Base-by-base conservation (phyloP, 2,888 invertebrate species). In the Furcula furcula region DNA sequence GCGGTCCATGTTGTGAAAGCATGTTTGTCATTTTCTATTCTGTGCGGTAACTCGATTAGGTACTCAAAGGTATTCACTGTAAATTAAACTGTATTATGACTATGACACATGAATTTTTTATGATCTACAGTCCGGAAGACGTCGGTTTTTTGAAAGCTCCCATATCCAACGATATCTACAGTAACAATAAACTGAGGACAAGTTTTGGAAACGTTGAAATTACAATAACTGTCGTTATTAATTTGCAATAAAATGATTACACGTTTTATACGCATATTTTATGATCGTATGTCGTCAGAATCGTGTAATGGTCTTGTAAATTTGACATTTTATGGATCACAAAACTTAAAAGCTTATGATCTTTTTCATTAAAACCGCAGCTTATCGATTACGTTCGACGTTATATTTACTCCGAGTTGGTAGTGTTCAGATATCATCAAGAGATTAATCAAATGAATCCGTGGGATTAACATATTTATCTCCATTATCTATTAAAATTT, bases 1-100 rank as follows among this genome's bases (percentile, higher is more conserved):
- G 77, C 72, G 76, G 76, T 72, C 76, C 63, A 49, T 52, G 55
- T 65, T 61, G 68, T 66, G 72, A 69, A 70, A 73, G 56, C 56
- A 55, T 55, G 57, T 58, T 55, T 63, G 52, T 56, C 40, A 54
- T 54, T 37, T 50, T 44, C 49, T 50, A 46, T 54, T 46, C 48
- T 42, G 35, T 39, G 44, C 39, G 34, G 36, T 46, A 46, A 44
- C 52, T 53, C 44, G 52, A 54, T 48, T 47, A 22, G 19, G 29
- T n/a, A 42, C 29, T 36, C 37, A 40, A 36, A 49, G 41, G 40
- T 53, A 52, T 55, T 47, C 45, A 33, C 22, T 41, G 31, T 40
- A 18, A 34, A 45, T 44, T 40, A 45, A 41, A 34, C 35, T 23
- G 7, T 23, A 11, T 22, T 7, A 12, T 23, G 12, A 23, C 12